Evolutionary conservation across 2,113 vertebrate species (phyloP), one percentile per base, ranked within the genome.

Genomic region (Nibea albiflora): DNA sequence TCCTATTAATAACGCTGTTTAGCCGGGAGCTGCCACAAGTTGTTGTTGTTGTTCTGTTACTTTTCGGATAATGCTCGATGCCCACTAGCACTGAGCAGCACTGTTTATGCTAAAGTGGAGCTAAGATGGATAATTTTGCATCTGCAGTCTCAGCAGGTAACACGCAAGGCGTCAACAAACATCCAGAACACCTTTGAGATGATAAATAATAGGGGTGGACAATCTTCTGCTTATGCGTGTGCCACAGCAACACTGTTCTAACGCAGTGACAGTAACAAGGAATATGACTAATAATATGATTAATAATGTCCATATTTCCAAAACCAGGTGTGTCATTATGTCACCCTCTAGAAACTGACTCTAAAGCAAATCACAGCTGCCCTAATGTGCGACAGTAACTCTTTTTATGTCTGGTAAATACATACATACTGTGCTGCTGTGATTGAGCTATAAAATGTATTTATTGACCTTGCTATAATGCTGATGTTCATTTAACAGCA

Each of bases 401-500:
- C 39, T 26, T 49, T 26, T 24, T 11, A 14, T 53, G 22, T 28
- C 60, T 5, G 1, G 5, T 35, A 52, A 85, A 67, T 17, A 46
- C 28, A 63, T 17, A 46, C 28, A 46, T 5, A 42, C 19, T 17
- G 24, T 26, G 49, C 12, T 5, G 20, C 67, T 67, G n/a, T 22
- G 39, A 71, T 47, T 52, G 54, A 73, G 26, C 69, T 8, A 47
- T 82, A 75, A 78, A 46, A 61, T 56, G 6, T 20, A 70, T 77
- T 86, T 71, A 80, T 50, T 69, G 60, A 73, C 31, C 46, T 64
- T 14, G 2, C 16, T 62, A 42, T 62, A 44, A 54, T 58, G 26
- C 76, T 16, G 42, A 52, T 50, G 65, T 60, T 86, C 62, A 70
- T 83, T 74, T n/a, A 54, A 75, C 46, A 57, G 56, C 46, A 50